Conservation (phyloP, 2,797 vertebrate species). For the Rhinatrema bivittatum region DNA sequence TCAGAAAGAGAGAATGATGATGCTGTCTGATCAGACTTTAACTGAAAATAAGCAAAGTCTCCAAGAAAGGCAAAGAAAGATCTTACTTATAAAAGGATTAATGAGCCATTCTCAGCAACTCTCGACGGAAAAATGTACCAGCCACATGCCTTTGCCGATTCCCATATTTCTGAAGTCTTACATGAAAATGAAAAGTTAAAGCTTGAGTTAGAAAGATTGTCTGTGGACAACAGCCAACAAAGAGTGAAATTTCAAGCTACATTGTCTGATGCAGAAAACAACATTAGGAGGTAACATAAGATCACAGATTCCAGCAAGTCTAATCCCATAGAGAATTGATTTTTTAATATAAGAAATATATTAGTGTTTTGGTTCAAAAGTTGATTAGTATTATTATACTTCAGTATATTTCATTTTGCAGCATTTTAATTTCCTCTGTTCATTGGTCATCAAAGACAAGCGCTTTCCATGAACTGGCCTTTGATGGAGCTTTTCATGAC, state of each 20-base stretch:
- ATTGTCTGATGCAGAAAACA: slow-evolving; percentile 43
- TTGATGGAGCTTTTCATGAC: no score
- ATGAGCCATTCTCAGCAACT: slow-evolving; percentile 39
- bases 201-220: slow-evolving; percentile 53
- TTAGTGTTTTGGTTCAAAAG: no score
- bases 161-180: slow-evolving; percentile 65
- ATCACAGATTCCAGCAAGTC: no score
- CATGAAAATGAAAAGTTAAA: slow-evolving; percentile 74
- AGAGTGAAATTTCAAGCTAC: slow-evolving; percentile 48
- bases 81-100: slow-evolving; percentile 9
- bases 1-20: slow-evolving; percentile 70
- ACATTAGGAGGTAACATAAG: slow-evolving; percentile 64
- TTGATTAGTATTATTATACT: no score
- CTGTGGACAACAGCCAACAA: slow-evolving; percentile 58
- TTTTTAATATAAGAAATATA: no score
- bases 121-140: slow-evolving; percentile 66
- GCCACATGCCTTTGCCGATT: slow-evolving; percentile 59
- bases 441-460: no score
- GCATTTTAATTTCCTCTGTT: no score
- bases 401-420: no score
- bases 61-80: slow-evolving; percentile 28
- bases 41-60: slow-evolving; percentile 10
- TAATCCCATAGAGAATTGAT: no score
- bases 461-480: no score
- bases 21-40: slow-evolving; percentile 52